Evolutionary conservation across 2,113 vertebrate species (phyloP).

Genomic region (Thunnus thynnus): DNA sequence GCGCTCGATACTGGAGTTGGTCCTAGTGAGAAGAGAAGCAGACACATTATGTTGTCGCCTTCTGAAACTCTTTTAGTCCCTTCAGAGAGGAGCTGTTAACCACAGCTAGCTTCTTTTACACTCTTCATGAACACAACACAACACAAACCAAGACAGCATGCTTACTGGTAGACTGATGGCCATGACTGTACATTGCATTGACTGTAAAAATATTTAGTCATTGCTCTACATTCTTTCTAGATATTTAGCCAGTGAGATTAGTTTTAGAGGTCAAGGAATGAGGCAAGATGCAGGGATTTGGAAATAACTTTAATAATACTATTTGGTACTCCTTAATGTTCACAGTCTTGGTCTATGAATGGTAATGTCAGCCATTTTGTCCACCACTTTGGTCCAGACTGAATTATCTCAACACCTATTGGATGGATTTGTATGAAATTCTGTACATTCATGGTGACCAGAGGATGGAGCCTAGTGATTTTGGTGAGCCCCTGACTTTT

Average conservation of each 20-base stretch:
- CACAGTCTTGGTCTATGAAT: too few relatives aligned
- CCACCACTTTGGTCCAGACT: not conserved
- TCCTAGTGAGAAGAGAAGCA: constrained; percentile 54
- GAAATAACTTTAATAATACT: too few relatives aligned
- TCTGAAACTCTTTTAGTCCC: constrained; percentile 47
- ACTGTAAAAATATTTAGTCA: not conserved
- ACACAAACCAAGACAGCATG: not conserved
- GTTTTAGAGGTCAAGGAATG: not conserved
- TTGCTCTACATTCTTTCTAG: not conserved
- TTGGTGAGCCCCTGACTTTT: too few relatives aligned
- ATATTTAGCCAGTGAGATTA: not conserved
- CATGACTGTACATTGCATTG: not conserved
- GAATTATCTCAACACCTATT: not conserved
- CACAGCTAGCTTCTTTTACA: constrained; percentile 3
- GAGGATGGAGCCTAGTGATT: too few relatives aligned
- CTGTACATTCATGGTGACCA: too few relatives aligned
- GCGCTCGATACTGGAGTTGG: constrained; percentile 63
- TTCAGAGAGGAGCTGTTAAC: constrained; percentile 15
- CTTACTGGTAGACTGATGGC: not conserved
- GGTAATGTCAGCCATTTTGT: too few relatives aligned
- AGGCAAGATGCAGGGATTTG: not conserved
- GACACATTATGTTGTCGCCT: constrained; percentile 55
- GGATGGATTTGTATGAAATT: too few relatives aligned
- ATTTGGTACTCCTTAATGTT: too few relatives aligned
- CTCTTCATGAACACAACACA: constrained; percentile 3